Evolutionary conservation across 2,888 invertebrate species (phyloP).

Genomic region (Tryphoninae sp.): DNA sequence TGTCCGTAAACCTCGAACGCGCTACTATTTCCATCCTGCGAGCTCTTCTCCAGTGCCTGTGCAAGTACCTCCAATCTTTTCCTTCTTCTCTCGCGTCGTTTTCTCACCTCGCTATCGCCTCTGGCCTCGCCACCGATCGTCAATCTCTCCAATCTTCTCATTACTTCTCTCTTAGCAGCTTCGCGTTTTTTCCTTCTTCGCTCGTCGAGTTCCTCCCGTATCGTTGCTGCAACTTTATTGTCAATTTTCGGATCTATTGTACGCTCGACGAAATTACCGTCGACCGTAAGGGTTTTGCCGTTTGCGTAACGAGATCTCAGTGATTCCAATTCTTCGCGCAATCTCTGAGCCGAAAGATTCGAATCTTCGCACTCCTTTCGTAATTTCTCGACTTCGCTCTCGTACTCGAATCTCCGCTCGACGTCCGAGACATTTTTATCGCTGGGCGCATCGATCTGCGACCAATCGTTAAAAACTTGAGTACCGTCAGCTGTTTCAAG

Average conservation of each 20-base stretch:
- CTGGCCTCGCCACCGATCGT: constrained; percentile 79
- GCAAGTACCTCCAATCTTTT: constrained; percentile 76
- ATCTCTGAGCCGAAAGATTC: constrained; percentile 74
- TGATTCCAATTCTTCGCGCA: constrained; percentile 73
- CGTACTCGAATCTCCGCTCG: constrained; percentile 58
- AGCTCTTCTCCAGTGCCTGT: constrained; percentile 76
- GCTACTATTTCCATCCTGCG: constrained; percentile 76
- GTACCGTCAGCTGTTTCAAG: constrained; percentile 79
- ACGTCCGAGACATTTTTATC: constrained; percentile 54
- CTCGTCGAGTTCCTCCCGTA: constrained; percentile 74
- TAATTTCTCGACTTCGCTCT: constrained; percentile 72
- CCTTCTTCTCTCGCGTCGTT: constrained; percentile 72
- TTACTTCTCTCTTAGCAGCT: constrained; percentile 77
- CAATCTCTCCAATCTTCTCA: constrained; percentile 76
- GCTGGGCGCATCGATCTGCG: constrained; percentile 7
- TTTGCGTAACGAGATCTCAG: constrained; percentile 69
- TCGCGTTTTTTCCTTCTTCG: constrained; percentile 75
- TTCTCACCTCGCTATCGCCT: constrained; percentile 74
- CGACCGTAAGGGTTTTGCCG: background rate
- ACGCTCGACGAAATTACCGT: background rate
- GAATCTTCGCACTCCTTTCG: constrained; percentile 75
- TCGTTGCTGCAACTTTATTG: constrained; percentile 61
- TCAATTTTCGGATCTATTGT: constrained; percentile 5
- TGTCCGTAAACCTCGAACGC: constrained; percentile 80
- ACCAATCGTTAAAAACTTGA: constrained; percentile 40